phyloP scores from a whole-genome alignment of 1,140 invertebrate genomes.

The Aphidius gifuensis region DNA sequence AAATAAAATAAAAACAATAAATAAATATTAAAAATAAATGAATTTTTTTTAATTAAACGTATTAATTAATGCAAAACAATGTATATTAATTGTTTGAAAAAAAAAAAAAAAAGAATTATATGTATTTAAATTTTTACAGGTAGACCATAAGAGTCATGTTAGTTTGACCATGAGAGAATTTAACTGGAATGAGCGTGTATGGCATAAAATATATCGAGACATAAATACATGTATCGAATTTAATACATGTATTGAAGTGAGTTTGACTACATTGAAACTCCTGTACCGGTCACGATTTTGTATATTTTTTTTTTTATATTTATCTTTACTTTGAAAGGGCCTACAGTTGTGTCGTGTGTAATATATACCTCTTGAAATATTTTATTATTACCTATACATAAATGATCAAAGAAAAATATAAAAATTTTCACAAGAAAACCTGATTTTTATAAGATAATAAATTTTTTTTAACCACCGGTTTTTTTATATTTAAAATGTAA shows the following conservation, averaged over 20 bases:
- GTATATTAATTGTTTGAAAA: not conserved
- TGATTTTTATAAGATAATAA: no score
- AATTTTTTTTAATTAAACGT: not conserved
- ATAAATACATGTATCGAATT: not conserved
- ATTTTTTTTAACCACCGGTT: no score
- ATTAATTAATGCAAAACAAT: not conserved
- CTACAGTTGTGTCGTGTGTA: no score
- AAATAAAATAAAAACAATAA: no score
- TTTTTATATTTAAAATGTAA: no score
- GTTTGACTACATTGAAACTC: not conserved
- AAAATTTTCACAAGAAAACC: no score
- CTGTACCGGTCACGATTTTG: slow-evolving; percentile 1
- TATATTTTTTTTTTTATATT: no score
- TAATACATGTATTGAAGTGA: not conserved
- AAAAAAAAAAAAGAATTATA: not conserved
- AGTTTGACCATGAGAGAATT: slow-evolving; percentile 19
- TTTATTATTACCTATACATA: no score
- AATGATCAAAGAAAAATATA: no score
- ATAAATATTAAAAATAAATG: not conserved
- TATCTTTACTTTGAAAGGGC: no score
- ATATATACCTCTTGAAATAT: no score
- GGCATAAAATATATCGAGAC: slow-evolving; percentile 30
- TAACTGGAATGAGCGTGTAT: slow-evolving; percentile 40
- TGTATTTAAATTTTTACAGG: not conserved
- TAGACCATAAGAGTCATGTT: slow-evolving; percentile 5